phyloP scores from a whole-genome alignment of 2,888 invertebrate genomes.

The Noctua comes region DNA sequence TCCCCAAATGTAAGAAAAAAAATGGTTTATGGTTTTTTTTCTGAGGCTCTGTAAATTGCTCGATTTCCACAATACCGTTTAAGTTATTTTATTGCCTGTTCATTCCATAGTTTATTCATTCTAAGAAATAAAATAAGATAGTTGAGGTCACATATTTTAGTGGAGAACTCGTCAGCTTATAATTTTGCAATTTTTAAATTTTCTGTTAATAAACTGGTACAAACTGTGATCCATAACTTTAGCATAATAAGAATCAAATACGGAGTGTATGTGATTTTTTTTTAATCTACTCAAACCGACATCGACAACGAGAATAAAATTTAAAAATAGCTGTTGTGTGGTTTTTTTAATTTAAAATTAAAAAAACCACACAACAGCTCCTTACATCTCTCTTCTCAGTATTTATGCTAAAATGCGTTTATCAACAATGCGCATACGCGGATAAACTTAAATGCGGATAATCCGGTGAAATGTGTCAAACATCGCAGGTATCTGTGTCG shows the following conservation, averaged over 20 bases:
- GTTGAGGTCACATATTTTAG: neutral
- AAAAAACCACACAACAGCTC: constrained; percentile 44
- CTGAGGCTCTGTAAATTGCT: neutral
- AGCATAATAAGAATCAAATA: neutral
- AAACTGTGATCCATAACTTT: neutral
- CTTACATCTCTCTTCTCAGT: constrained; percentile 37
- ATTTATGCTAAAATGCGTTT: constrained; percentile 60
- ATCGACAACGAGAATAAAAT: neutral
- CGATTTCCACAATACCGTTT: neutral
- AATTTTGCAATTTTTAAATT: neutral
- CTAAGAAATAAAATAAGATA: neutral
- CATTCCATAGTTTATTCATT: neutral
- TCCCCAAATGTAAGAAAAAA: neutral
- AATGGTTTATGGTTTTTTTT: neutral
- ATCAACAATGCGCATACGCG: constrained; percentile 50
- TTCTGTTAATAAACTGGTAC: neutral
- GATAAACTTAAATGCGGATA: constrained; percentile 67
- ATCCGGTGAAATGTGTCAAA: constrained; percentile 70
- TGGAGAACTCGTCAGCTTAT: neutral
- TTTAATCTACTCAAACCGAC: neutral
- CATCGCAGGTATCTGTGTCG: constrained; percentile 67
- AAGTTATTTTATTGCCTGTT: neutral
- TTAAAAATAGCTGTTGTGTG: too few species aligned
- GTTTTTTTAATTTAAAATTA: too few species aligned
- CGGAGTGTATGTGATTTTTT: too few species aligned